Base-by-base conservation (phyloP, 2,797 vertebrate species). In the Gambusia yucatana region DNA sequence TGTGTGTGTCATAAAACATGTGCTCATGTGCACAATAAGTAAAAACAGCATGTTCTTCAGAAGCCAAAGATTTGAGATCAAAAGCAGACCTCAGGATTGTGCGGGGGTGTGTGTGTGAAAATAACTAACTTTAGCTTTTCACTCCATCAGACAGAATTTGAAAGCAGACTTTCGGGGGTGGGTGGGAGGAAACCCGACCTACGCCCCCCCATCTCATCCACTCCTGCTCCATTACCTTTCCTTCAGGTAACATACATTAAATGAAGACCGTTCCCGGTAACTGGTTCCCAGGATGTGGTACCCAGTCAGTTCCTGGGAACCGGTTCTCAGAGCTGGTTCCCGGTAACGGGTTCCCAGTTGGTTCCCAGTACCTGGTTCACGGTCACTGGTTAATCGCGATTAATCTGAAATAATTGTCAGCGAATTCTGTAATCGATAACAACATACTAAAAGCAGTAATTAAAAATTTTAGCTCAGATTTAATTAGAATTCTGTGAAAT, bases 171-270 rank as follows among this genome's bases (percentile, higher is more conserved):
- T 67, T 33, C 33, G 36, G 2, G 59, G 59, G 44, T 17, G 46
- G 4, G 5, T 16, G 16, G 46, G 73, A 59, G n/a, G n/a, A 83
- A 80, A 83, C 59, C 22, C 72, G 16, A 22, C 69, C 47, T 61
- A n/a, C 3, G 6, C 6, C 77, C 4, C n/a, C 11, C 36, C 6
- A 46, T 48, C 43, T 67, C 57, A 30, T 52, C 70, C 55, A 10
- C 72, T 76, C 41, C 33, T 57, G 82, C 84, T 59, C 86, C 85
- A 85, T 93, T 89, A 87, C 76, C 77, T 59, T 39, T 72, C 33
- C 11, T 72, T 73, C 55, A 77, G 77, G 77, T 77, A 43, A 25
- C 79, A 46, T 44, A 43, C 74, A 41, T 43, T 69, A 69, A 76
- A 85, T 30, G 84, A 75, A 72, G 67, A 50, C 20, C 2, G 48